Evolutionary conservation across 2,888 invertebrate species (phyloP).

Genomic region (Falcaria lacertinaria): DNA sequence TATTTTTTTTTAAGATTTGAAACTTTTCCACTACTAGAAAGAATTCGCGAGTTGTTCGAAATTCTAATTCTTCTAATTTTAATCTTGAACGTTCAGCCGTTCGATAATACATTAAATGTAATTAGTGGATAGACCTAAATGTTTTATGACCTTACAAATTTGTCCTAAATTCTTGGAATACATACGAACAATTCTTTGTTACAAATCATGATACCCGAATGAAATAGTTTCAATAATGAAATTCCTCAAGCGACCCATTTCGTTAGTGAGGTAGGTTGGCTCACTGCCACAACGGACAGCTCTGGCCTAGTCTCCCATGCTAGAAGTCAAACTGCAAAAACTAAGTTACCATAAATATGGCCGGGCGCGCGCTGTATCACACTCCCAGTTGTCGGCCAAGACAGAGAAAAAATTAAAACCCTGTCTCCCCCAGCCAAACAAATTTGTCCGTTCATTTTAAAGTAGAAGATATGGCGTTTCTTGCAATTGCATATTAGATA

Average conservation of each 20-base stretch:
- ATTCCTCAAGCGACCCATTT: slow-evolving; percentile 53
- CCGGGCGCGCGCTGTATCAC: slow-evolving; percentile 12
- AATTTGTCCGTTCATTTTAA: not conserved
- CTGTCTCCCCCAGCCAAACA: not conserved
- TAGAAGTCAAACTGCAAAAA: slow-evolving; percentile 34
- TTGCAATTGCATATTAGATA: not conserved
- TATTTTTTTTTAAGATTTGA: too few relatives aligned
- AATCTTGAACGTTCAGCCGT: too few relatives aligned
- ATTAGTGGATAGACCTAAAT: too few relatives aligned
- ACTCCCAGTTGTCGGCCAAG: slow-evolving; percentile 13
- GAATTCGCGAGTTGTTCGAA: too few relatives aligned
- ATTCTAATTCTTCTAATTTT: too few relatives aligned
- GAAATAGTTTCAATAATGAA: slow-evolving; percentile 66
- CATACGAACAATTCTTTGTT: slow-evolving; percentile 11
- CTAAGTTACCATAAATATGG: slow-evolving; percentile 24
- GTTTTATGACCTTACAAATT: too few relatives aligned
- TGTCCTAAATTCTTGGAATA: slow-evolving; percentile 3
- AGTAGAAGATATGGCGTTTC: not conserved
- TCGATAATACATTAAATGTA: too few relatives aligned
- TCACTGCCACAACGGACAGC: slow-evolving; percentile 50
- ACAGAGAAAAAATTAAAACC: slow-evolving; percentile 2
- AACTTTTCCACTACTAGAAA: too few relatives aligned
- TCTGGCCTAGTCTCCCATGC: slow-evolving; percentile 33
- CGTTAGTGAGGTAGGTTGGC: slow-evolving; percentile 50
- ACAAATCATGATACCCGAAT: slow-evolving; percentile 27